Evolutionary conservation across 2,888 invertebrate genomes (phyloP).

Genomic region (Tyria jacobaeae): DNA sequence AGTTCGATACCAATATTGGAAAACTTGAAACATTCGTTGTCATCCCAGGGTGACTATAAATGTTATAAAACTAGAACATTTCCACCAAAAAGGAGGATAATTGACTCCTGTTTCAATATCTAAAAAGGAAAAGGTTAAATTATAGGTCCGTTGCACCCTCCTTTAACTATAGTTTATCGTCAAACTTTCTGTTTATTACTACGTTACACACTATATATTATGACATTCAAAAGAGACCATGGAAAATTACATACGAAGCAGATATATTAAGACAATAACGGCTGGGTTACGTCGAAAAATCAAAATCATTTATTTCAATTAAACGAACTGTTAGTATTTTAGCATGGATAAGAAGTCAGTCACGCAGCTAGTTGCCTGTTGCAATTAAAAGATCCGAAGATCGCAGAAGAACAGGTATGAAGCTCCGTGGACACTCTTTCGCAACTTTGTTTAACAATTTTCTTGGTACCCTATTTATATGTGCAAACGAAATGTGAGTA

Average conservation of each 20-base stretch:
- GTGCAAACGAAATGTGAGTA: too few relatives aligned
- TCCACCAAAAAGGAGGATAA: constrained; percentile 18
- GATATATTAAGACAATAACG: too few relatives aligned
- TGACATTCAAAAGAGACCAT: background rate
- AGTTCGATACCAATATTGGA: constrained; percentile 29
- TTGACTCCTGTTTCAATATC: constrained; percentile 13
- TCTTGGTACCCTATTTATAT: too few relatives aligned
- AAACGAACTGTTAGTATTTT: too few relatives aligned
- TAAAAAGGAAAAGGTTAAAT: constrained; percentile 8
- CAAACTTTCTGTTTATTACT: constrained; percentile 6
- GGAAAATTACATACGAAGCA: background rate
- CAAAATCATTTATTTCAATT: too few relatives aligned
- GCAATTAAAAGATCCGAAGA: too few relatives aligned
- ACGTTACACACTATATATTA: background rate
- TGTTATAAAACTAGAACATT: constrained; percentile 22
- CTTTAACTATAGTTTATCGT: constrained; percentile 20
- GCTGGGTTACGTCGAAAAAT: background rate
- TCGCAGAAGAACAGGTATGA: too few relatives aligned
- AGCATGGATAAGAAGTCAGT: too few relatives aligned
- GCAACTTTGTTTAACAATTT: too few relatives aligned
- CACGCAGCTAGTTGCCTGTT: too few relatives aligned
- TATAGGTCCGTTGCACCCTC: constrained; percentile 6
- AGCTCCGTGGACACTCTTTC: too few relatives aligned
- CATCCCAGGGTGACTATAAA: constrained; percentile 16
- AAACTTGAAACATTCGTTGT: constrained; percentile 32